A percentile compares a stretch with the other conserved stretches of the same genome.
Evolutionary conservation across 2,797 vertebrate species (phyloP).

Genomic region (Enteromius radiatus): DNA sequence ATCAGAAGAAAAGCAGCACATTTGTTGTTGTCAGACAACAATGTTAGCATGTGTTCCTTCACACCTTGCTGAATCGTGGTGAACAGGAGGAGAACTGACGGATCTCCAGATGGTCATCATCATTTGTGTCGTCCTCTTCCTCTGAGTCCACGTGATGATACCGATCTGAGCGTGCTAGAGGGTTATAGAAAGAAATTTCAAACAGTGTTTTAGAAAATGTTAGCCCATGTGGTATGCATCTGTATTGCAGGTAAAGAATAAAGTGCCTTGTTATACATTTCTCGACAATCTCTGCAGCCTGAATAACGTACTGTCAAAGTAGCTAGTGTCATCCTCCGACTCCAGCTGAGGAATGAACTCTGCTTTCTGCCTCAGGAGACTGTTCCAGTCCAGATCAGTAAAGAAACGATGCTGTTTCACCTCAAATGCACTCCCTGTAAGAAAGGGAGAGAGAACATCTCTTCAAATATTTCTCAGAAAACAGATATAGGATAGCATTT

Average conservation of each 20-base stretch:
- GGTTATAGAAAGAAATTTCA: slow-evolving; percentile 9
- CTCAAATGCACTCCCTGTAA: slow-evolving; percentile 89
- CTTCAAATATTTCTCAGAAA: slow-evolving; percentile 23
- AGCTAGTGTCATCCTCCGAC: slow-evolving; percentile 97
- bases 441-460: slow-evolving; percentile 23
- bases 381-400: slow-evolving; percentile 93
- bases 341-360: slow-evolving; percentile 98
- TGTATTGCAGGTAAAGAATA: slow-evolving; percentile 22
- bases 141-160: slow-evolving; percentile 95
- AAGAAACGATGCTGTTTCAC: slow-evolving; percentile 97
- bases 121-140: slow-evolving; percentile 96
- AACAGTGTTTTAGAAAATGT: slow-evolving; percentile 1
- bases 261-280: slow-evolving; percentile 13
- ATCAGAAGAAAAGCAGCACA: background rate
- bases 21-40: background rate
- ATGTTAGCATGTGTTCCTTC: background rate
- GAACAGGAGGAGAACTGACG: slow-evolving; percentile 97
- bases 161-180: slow-evolving; percentile 88
- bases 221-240: background rate
- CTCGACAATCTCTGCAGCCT: background rate
- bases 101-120: slow-evolving; percentile 92
- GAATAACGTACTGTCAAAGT: slow-evolving; percentile 91
- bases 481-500: slow-evolving; percentile 1
- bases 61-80: slow-evolving; percentile 94
- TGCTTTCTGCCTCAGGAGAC: slow-evolving; percentile 94